These are phyloP conservation scores for Linurgus olivaceus DNA, from an alignment of 2,797 vertebrate genomes.

Conservation along the genomic window DNA sequence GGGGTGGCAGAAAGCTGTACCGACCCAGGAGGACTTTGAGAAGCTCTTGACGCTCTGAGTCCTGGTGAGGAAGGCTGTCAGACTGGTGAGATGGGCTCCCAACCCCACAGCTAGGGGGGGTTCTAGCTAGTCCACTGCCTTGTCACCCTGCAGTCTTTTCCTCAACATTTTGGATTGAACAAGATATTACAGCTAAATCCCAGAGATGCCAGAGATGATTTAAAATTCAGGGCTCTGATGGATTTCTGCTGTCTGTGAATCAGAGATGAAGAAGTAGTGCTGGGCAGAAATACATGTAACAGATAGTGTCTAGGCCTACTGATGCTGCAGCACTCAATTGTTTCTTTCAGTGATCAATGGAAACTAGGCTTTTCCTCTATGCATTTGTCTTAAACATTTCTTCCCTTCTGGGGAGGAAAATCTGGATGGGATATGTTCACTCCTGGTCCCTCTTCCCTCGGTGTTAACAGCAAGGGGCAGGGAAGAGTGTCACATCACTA, in stretches of 20 bases:
- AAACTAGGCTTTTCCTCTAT: not conserved
- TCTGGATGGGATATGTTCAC: not conserved
- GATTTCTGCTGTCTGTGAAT: not conserved
- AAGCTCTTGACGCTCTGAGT: not conserved
- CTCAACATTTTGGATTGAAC: not conserved
- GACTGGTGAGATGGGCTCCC: not conserved
- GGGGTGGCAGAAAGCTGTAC: slow-evolving; percentile 62
- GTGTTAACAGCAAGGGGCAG: not conserved
- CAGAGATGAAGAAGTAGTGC: not conserved
- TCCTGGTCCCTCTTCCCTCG: not conserved
- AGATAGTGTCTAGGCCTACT: not conserved
- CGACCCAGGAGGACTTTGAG: slow-evolving; percentile 6
- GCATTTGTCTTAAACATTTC: not conserved
- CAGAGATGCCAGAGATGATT: not conserved
- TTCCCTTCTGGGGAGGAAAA: not conserved
- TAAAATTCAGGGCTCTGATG: not conserved
- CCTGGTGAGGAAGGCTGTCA: not conserved
- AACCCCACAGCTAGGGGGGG: not conserved
- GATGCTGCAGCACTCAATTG: not conserved
- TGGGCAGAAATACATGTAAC: not conserved
- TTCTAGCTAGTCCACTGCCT: not conserved
- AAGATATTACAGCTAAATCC: not conserved
- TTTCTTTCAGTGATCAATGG: not conserved
- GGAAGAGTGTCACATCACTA: not conserved
- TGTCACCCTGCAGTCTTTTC: not conserved